Evolutionary conservation across 2,113 vertebrate genomes (phyloP).

Genomic region (Pitta sordida): DNA sequence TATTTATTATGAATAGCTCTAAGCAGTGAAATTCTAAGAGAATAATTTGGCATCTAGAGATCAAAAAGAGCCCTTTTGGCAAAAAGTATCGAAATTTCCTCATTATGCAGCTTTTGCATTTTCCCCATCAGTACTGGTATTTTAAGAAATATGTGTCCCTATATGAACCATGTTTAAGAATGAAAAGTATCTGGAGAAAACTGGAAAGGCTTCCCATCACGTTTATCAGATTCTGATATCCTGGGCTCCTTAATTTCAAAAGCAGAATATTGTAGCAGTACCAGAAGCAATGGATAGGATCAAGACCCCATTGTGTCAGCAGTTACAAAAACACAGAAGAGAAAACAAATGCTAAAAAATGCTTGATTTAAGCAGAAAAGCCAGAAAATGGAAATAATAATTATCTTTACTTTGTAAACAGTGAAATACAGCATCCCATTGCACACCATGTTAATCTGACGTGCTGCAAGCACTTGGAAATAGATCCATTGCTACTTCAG

Average conservation of each 20-base stretch:
- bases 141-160: background rate
- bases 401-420: background rate
- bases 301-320: background rate
- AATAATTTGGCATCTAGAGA: background rate
- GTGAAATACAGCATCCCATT: background rate
- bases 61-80: constrained; percentile 24
- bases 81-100: background rate
- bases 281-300: background rate
- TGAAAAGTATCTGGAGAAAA: background rate
- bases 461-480: background rate
- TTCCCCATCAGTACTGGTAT: background rate
- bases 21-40: constrained; percentile 9
- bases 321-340: background rate
- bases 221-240: background rate
- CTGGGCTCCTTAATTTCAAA: background rate
- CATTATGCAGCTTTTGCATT: background rate
- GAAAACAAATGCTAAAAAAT: background rate
- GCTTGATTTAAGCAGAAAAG: background rate
- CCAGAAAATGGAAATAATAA: background rate
- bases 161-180: background rate
- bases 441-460: background rate
- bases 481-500: background rate
- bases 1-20: constrained; percentile 21
- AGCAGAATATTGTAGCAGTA: background rate
- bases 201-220: background rate